Evolutionary conservation across 2,888 invertebrate genomes (phyloP), one percentile per base, ranked within the genome.

Genomic region (Noctua comes): DNA sequence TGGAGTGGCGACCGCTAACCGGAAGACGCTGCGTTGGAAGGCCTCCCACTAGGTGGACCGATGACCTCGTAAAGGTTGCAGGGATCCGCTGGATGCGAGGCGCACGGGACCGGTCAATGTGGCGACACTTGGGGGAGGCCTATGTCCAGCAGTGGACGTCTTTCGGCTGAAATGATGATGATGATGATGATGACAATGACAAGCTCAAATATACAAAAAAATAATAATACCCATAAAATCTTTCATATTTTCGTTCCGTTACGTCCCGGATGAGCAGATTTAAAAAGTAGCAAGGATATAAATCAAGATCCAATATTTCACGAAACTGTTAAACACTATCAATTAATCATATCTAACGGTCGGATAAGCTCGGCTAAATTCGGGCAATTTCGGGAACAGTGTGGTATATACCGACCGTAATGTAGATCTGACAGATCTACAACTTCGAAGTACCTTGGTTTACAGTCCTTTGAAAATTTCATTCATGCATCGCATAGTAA

Each of bases 401-500:
- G 70, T 79, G 16, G 54, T 77, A 80, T 79, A 51, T 27, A 79
- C 77, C 83, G 73, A 77, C 83, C 84, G 88, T 90, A 90, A 90
- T 90, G 86, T 89, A 88, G 88, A 88, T 88, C 88, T 88, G 91
- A 90, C 90, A 90, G 86, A 80, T 68, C 78, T 75, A 77, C 81
- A 85, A 87, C 80, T 88, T 85, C 71, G 40, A 79, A 78, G 69
- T 72, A 68, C 70, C 73, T 81, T 73, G 72, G 54, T 66, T 76
- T 73, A 66, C 71, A 62, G 31, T 62, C 31, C 16, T 13, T 36
- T 36, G 36, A 36, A 36, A 36, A 36, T 36, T 36, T 36, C 36
- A 36, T 36, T 36, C 36, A 36, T 36, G 36, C 36, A 36, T 36
- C 36, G 36, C 36, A 36, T 64, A 21, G 31, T 36, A 21, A 10